Evolutionary conservation across 2,797 vertebrate genomes (phyloP).

Genomic region (Peromyscus eremicus): DNA sequence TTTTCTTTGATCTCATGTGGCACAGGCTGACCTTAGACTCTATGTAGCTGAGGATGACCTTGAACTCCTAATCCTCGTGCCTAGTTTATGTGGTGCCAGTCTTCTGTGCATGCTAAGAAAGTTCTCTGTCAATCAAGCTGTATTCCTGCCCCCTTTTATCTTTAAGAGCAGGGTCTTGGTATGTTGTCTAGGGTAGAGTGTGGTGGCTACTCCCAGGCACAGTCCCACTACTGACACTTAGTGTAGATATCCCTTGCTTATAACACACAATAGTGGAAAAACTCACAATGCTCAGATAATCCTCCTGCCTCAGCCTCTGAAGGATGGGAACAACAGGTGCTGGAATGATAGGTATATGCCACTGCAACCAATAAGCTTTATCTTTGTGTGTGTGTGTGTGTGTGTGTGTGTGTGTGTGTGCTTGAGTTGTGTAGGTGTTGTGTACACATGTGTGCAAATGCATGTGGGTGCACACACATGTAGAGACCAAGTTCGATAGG

Average conservation of each 20-base stretch:
- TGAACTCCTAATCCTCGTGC: background rate
- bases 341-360: background rate
- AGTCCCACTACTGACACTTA: background rate
- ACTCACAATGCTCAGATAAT: background rate
- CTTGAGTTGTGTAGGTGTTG: background rate
- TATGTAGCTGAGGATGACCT: background rate
- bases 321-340: background rate
- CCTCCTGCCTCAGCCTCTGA: background rate
- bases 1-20: background rate
- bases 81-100: background rate
- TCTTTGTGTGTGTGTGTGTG: background rate
- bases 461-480: background rate
- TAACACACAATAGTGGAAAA: background rate
- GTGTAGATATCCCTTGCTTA: background rate
- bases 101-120: background rate
- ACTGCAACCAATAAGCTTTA: background rate
- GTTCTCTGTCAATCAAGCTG: background rate
- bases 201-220: background rate
- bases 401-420: background rate
- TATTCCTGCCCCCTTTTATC: background rate
- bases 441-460: background rate
- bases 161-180: background rate
- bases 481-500: background rate
- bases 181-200: background rate
- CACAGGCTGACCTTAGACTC: background rate